Evolutionary conservation across 1,140 invertebrate species (phyloP).

Genomic region (Atopsyche davidsoni): DNA sequence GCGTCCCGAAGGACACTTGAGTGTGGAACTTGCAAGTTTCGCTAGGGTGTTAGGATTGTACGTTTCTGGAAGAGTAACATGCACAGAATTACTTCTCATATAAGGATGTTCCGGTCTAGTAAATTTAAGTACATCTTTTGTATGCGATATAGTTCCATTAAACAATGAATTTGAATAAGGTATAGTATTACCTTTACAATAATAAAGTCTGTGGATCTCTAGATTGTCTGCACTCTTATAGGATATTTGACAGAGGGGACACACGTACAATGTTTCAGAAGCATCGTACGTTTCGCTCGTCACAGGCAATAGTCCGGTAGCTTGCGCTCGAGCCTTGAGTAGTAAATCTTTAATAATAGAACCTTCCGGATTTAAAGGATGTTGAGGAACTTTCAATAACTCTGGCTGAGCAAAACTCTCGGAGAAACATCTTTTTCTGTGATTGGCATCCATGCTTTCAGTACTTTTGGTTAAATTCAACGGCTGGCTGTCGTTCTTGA

Average conservation of each 20-base stretch:
- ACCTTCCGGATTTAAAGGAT: slow-evolving; percentile 55
- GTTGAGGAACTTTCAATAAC: slow-evolving; percentile 36
- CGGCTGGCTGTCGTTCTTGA: slow-evolving; percentile 46
- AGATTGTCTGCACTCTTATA: slow-evolving; percentile 64
- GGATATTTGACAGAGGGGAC: slow-evolving; percentile 57
- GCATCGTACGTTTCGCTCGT: slow-evolving; percentile 43
- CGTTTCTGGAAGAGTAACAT: slow-evolving; percentile 49
- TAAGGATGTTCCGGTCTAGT: slow-evolving; percentile 39
- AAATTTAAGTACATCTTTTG: slow-evolving; percentile 3
- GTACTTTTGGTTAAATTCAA: slow-evolving; percentile 59
- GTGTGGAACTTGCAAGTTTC: slow-evolving; percentile 39
- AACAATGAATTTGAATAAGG: slow-evolving; percentile 23
- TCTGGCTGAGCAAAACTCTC: slow-evolving; percentile 49
- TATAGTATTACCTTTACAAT: slow-evolving; percentile 56
- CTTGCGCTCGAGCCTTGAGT: slow-evolving; percentile 56
- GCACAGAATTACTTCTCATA: slow-evolving; percentile 50
- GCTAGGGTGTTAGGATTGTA: slow-evolving; percentile 38
- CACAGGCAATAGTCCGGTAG: slow-evolving; percentile 42
- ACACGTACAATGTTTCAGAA: slow-evolving; percentile 51
- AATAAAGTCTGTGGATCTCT: slow-evolving; percentile 61
- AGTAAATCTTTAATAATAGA: slow-evolving; percentile 81
- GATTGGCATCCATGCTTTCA: slow-evolving; percentile 39
- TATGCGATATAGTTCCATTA: slow-evolving; percentile 9
- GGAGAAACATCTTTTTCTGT: slow-evolving; percentile 57
- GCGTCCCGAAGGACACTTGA: slow-evolving; percentile 36